A percentile compares a stretch with the other conserved stretches of the same genome.
Conservation (phyloP, 2,113 vertebrate species). For the Alosa alosa region DNA sequence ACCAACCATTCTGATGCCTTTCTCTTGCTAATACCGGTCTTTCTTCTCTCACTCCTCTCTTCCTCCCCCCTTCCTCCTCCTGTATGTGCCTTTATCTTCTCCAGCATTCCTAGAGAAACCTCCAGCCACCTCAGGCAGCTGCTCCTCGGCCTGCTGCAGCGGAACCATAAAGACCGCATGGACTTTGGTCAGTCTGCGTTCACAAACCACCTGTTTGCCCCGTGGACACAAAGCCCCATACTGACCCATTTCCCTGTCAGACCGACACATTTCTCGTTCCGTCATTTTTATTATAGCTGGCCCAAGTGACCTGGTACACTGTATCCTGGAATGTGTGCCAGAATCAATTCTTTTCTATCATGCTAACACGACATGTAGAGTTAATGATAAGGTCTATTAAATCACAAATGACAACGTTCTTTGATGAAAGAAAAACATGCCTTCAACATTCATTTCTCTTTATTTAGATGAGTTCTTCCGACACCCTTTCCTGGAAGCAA, state of each 20-base stretch:
- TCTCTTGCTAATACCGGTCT: not conserved
- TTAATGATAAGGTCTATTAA: too few species aligned
- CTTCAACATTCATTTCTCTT: not conserved
- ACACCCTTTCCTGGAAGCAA: slow-evolving; percentile 89
- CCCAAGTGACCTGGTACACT: not conserved
- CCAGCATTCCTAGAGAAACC: slow-evolving; percentile 94
- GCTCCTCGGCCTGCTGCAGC: slow-evolving; percentile 86
- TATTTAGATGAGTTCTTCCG: slow-evolving; percentile 90
- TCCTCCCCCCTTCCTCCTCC: slow-evolving; percentile 18
- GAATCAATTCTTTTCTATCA: not conserved
- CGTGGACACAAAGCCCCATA: not conserved
- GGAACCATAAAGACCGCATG: slow-evolving; percentile 93
- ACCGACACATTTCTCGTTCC: too few species aligned
- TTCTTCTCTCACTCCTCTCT: not conserved
- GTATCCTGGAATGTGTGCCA: not conserved
- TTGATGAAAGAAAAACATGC: too few species aligned
- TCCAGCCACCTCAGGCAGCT: slow-evolving; percentile 87
- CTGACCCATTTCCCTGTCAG: not conserved
- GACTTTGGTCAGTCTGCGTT: slow-evolving; percentile 81
- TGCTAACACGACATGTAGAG: too few species aligned
- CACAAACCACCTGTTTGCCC: not conserved
- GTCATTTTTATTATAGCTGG: not conserved
- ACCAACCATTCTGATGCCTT: too few species aligned
- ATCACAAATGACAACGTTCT: too few species aligned
- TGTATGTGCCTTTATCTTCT: not conserved